Conservation (phyloP, 2,113 vertebrate species). For the Xyliphius kryptos region DNA sequence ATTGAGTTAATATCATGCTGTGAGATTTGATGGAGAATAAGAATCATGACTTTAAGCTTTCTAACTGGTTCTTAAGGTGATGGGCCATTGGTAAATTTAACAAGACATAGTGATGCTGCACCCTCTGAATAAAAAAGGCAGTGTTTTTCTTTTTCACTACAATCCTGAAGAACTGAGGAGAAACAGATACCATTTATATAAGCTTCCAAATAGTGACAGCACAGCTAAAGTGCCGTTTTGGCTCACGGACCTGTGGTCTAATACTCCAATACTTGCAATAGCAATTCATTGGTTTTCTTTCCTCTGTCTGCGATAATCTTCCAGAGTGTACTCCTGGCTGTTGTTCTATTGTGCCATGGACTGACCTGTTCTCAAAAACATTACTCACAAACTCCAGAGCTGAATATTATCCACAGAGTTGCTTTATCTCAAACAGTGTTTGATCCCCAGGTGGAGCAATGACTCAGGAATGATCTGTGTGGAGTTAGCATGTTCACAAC, state of each 20-base stretch:
- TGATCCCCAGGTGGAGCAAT: no score
- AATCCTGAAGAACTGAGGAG: conserved; percentile 50
- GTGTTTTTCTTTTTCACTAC: conserved; percentile 20
- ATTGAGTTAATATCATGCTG: conserved; percentile 33
- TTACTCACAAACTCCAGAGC: conserved; percentile 32
- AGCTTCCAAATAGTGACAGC: conserved; percentile 55
- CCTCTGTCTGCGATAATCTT: conserved; percentile 19
- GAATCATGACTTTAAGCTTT: conserved; percentile 8
- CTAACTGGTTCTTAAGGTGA: conserved; percentile 17
- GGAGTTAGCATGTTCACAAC: no score
- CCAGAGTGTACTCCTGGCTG: conserved; percentile 24
- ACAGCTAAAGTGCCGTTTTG: conserved; percentile 60
- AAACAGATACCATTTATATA: conserved; percentile 54
- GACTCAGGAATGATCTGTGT: no score
- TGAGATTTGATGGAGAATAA: conserved; percentile 34
- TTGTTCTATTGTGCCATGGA: conserved; percentile 27
- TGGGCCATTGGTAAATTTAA: conserved; percentile 38
- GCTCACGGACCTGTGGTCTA: conserved; percentile 55
- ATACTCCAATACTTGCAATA: conserved; percentile 27
- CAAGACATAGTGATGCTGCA: conserved; percentile 28
- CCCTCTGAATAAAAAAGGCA: conserved; percentile 14
- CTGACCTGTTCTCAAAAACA: conserved; percentile 33
- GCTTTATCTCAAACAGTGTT: neutral
- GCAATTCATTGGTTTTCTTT: conserved; percentile 48
- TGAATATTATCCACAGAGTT: neutral